Percentiles rank a stretch among this genome's conserved stretches.
These are phyloP conservation scores for Sciurus vulgaris DNA, from an alignment of 2,797 vertebrate genomes.

Conservation along the genomic window DNA sequence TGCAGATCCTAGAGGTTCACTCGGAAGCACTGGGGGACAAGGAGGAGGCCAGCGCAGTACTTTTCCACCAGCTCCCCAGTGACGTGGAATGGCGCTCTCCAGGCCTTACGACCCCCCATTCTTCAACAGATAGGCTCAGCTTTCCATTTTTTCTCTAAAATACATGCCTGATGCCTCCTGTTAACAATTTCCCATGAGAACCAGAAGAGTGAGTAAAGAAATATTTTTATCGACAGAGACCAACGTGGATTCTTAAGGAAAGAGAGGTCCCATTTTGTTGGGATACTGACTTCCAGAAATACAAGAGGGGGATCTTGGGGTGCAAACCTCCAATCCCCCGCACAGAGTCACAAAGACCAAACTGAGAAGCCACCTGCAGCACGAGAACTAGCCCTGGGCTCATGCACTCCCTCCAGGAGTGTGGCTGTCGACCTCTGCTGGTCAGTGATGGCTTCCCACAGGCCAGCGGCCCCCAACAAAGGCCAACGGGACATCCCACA, in stretches of 20 bases:
- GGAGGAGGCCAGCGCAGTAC: not conserved
- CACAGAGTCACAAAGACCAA: not conserved
- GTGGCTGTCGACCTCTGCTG: conserved; percentile 85
- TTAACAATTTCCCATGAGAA: conserved; percentile 55
- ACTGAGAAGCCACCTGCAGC: not conserved
- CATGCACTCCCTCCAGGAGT: not conserved
- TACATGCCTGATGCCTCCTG: not conserved
- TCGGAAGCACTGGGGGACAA: not conserved
- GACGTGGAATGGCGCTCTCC: not conserved
- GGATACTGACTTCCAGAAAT: not conserved
- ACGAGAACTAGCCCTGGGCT: not conserved
- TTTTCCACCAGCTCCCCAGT: conserved; percentile 54
- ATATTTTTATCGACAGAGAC: not conserved
- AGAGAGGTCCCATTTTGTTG: not conserved
- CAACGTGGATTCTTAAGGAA: not conserved
- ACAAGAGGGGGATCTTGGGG: not conserved
- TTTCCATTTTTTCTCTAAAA: not conserved
- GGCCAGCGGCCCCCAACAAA: not conserved
- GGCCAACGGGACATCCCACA: not conserved
- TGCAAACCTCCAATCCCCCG: not conserved
- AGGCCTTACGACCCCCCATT: not conserved
- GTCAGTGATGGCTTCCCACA: conserved; percentile 16
- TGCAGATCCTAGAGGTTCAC: not conserved
- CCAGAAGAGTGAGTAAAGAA: not conserved
- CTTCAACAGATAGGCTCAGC: not conserved